Base-by-base conservation (phyloP, 2,113 vertebrate species). In the Dermatemys mawii region DNA sequence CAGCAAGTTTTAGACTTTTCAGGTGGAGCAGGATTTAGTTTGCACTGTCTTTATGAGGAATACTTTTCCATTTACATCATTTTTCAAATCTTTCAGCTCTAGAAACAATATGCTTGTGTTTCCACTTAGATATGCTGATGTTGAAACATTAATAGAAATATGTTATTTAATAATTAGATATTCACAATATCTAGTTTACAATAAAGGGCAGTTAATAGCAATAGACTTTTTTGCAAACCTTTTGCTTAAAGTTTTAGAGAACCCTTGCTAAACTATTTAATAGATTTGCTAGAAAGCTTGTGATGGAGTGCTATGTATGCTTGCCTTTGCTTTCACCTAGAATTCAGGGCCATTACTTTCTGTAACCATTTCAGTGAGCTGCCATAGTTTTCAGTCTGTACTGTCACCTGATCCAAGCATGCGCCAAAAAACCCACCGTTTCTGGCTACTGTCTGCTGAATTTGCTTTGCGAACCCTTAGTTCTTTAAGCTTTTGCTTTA, bases 361-460 rank as follows among this genome's bases (percentile, higher is more conserved):
- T 98, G 98, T 98, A 96, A 98, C 98, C 98, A 98, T 98, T 98
- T 99, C 99, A 99, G 98, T 99, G 99, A 99, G 99, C 99, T 99
- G 99, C 99, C 99, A 99, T 99, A 98, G 98, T 99, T 98, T 98
- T 98, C 97, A 98, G 98, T 99, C 97, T 98, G 98, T 98, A 98
- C 98, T 98, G 98, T 99, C 98, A 98, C 98, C 98, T 98, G 98
- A 98, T 97, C 98, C 98, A 98, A 99, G 99, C 99, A 99, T 99
- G 99, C 97, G 98, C 98, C 98, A 97, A 98, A 97, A 96, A 97
- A 94, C 96, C 98, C 98, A 97, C 97, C 78, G 97, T 98, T 97
- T 97, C 97, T 98, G 97, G 97, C 97, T 98, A 95, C 97, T 97
- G 97, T 98, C 97, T 98, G 98, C 98, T 98, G 97, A 98, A 96